Percentiles rank a stretch among this genome's conserved stretches.
Conservation (phyloP, 2,113 vertebrate genomes). For the mouse (Mus musculus) region DNA sequence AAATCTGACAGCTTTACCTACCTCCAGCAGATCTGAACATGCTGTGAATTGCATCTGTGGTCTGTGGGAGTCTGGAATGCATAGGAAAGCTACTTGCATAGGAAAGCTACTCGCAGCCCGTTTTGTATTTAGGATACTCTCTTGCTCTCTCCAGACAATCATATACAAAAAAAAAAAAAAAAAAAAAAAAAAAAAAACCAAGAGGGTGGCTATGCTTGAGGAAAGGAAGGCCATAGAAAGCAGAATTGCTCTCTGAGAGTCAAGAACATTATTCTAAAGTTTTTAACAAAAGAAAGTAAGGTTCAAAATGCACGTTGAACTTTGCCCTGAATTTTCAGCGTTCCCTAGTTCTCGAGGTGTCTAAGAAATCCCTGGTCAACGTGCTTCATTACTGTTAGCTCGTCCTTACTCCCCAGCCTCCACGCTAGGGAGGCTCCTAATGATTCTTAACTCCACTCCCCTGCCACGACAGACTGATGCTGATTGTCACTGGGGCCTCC, state of each 20-base stretch:
- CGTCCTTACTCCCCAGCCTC: not conserved
- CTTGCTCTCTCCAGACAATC: not conserved
- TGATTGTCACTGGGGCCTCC: not conserved
- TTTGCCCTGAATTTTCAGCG: not conserved
- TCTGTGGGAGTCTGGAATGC: conserved; percentile 44
- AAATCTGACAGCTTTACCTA: not conserved
- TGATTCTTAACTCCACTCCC: not conserved
- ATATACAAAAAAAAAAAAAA: not conserved
- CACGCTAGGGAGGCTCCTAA: not conserved
- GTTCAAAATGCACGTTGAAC: not conserved
- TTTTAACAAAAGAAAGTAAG: not conserved
- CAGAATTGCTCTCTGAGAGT: not conserved
- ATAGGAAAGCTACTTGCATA: not conserved
- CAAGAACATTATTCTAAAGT: not conserved
- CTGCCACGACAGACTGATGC: not conserved
- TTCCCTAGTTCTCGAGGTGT: not conserved
- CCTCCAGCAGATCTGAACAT: not conserved
- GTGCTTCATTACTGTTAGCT: not conserved
- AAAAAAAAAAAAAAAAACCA: too few species aligned
- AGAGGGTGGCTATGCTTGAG: not conserved
- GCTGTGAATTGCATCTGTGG: not conserved
- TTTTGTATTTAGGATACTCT: not conserved
- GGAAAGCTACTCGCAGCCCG: not conserved
- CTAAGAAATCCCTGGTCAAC: not conserved
- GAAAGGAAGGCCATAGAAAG: not conserved